Evolutionary conservation across 2,113 vertebrate species (phyloP).

Genomic region (Mobula hypostoma): DNA sequence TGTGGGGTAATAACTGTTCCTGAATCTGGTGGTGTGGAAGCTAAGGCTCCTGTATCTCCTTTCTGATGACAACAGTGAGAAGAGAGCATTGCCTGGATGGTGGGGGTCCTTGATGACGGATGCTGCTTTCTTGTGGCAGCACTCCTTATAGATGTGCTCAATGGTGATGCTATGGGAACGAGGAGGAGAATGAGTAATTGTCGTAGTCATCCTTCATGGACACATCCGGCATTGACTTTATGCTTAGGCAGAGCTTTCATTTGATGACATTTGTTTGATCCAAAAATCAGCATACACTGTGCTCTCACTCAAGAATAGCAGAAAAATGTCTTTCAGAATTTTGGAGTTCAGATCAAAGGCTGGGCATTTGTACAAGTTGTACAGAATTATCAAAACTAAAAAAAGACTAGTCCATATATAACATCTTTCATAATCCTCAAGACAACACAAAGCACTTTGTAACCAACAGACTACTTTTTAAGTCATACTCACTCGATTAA

Average conservation of each 20-base stretch:
- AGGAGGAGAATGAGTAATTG: conserved; percentile 6
- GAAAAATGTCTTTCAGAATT: neutral
- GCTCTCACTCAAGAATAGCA: neutral
- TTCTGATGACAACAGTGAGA: no score
- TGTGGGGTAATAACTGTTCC: no score
- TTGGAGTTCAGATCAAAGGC: neutral
- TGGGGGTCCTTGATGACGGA: no score
- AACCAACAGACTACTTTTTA: neutral
- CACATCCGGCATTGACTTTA: neutral
- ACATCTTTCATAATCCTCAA: no score
- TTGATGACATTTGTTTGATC: conserved; percentile 31
- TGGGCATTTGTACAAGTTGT: neutral
- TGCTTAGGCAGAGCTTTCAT: neutral
- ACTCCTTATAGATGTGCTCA: no score
- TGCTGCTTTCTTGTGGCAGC: no score
- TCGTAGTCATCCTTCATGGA: conserved; percentile 3
- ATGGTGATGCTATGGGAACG: neutral
- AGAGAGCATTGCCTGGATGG: no score
- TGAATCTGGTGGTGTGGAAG: no score
- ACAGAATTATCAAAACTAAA: neutral
- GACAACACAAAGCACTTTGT: neutral
- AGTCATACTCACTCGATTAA: neutral
- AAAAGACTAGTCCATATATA: neutral
- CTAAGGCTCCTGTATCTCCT: no score
- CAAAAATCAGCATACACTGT: neutral